phyloP scores from a whole-genome alignment of 2,888 invertebrate species.

The Cynaeus angustus region DNA sequence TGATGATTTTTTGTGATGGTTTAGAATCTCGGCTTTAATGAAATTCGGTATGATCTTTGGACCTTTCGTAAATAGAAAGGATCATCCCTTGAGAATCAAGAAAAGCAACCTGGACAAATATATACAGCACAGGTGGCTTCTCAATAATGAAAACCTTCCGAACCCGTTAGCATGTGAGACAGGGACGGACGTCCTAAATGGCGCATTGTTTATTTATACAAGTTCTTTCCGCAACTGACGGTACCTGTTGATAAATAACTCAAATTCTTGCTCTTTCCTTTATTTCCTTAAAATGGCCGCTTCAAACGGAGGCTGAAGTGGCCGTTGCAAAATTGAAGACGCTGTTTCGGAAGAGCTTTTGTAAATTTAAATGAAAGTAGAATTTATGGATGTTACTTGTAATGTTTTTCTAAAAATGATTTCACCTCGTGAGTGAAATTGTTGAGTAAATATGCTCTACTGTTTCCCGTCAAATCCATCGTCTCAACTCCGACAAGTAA shows the following conservation, averaged over 20 bases:
- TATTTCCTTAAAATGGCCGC: slow-evolving; percentile 13
- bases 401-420: no score
- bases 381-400: slow-evolving; percentile 1
- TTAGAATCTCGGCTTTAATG: slow-evolving; percentile 18
- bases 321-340: slow-evolving; percentile 15
- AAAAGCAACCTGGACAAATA: slow-evolving; percentile 9
- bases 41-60: slow-evolving; percentile 14
- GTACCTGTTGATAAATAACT: slow-evolving; percentile 38
- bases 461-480: no score
- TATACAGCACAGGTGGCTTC: slow-evolving; percentile 42
- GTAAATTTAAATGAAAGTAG: slow-evolving; percentile 7
- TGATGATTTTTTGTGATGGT: slow-evolving; percentile 5
- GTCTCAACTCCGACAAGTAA: not conserved
- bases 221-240: slow-evolving; percentile 25
- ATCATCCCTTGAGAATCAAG: not conserved
- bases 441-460: no score
- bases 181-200: slow-evolving; percentile 31
- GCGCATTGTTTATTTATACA: slow-evolving; percentile 30
- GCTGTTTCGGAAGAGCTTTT: not conserved
- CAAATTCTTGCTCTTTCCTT: slow-evolving; percentile 16
- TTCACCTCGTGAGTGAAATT: no score
- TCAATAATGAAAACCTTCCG: slow-evolving; percentile 41
- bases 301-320: slow-evolving; percentile 16
- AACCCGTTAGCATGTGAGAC: slow-evolving; percentile 11
- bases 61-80: slow-evolving; percentile 8